Evolutionary conservation across 1,140 invertebrate genomes (phyloP), one percentile per base, ranked within the genome.

Genomic region (Mercenaria mercenaria): DNA sequence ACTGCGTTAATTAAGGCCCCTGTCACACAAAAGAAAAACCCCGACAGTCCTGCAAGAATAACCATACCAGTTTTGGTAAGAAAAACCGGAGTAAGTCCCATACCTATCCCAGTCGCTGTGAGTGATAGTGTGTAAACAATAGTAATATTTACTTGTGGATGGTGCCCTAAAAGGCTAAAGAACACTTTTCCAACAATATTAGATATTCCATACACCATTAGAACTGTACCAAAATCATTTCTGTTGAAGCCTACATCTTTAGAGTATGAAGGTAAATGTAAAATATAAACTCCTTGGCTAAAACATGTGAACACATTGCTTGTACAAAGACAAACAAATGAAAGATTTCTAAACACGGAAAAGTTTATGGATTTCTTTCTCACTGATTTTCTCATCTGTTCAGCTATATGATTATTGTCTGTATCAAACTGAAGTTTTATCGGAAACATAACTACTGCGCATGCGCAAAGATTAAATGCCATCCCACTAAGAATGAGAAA

Each of bases 1-100:
- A 84, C 81, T 8, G 64, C 64, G 0, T 41, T 23, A 11, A 84
- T 26, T 37, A 84, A 37, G 29, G 81, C 81, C 29, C 81, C 81
- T 18, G 81, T 84, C 15, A 84, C 81, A 69, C 61, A 84, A 41
- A 43, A 84, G 32, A 84, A 84, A 61, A 84, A 84, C 13, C 81
- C 81, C 15, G 69, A 61, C 8, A 47, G 29, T n/a, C 52, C 81
- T 4, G 61, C 47, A 11, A 84, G 34, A n/a, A 41, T 32, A 34
- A 84, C 8, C 59, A 84, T 72, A 13, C 52, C 81, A 18, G 81
- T 18, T 20, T 13, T n/a, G 0, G 81, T 61, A 23, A 61, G 41
- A 2, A 69, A 84, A 0, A 84, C 61, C 4, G 81, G 81, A 18
- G 41, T 69, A 20, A 84, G 64, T 2, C 61, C 18, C 2, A 69